These are phyloP conservation scores for Brachypterus glaber DNA, from an alignment of 2,888 invertebrate species.

Conservation along the genomic window DNA sequence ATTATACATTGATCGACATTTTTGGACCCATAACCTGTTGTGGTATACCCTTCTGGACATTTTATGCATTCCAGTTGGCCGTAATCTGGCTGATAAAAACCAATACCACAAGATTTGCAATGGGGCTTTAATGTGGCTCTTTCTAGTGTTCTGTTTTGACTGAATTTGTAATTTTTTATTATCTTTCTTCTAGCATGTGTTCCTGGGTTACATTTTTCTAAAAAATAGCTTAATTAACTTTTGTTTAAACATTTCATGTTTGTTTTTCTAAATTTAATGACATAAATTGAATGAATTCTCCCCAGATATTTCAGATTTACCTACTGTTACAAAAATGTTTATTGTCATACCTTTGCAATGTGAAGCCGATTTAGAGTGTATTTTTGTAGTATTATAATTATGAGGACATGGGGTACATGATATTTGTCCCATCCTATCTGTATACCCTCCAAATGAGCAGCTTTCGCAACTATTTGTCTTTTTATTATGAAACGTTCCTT, in stretches of 20 bases:
- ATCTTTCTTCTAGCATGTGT: constrained; percentile 37
- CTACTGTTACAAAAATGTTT: constrained; percentile 14
- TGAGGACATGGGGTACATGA: constrained; percentile 49
- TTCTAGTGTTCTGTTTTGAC: constrained; percentile 27
- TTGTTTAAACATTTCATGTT: too few species aligned
- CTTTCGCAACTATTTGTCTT: constrained; percentile 46
- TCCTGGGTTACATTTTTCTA: constrained; percentile 51
- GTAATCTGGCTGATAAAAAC: constrained; percentile 50
- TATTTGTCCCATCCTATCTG: constrained; percentile 45
- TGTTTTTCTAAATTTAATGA: too few species aligned
- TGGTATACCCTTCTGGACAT: constrained; percentile 48
- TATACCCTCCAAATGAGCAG: constrained; percentile 53
- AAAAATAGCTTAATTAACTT: too few species aligned
- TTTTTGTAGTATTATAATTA: constrained; percentile 47
- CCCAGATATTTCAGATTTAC: too few species aligned
- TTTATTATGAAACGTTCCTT: constrained; percentile 53
- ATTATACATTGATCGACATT: constrained; percentile 40
- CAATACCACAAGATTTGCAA: constrained; percentile 48
- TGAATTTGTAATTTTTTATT: constrained; percentile 27
- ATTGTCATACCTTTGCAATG: constrained; percentile 58
- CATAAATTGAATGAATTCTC: too few species aligned
- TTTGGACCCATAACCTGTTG: constrained; percentile 37
- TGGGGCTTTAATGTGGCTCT: constrained; percentile 46
- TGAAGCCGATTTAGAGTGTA: constrained; percentile 38
- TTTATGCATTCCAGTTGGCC: constrained; percentile 48